Evolutionary conservation across 2,888 invertebrate species (phyloP), one percentile per base, ranked within the genome.

Genomic region (Zaprionus obscuricornis): DNA sequence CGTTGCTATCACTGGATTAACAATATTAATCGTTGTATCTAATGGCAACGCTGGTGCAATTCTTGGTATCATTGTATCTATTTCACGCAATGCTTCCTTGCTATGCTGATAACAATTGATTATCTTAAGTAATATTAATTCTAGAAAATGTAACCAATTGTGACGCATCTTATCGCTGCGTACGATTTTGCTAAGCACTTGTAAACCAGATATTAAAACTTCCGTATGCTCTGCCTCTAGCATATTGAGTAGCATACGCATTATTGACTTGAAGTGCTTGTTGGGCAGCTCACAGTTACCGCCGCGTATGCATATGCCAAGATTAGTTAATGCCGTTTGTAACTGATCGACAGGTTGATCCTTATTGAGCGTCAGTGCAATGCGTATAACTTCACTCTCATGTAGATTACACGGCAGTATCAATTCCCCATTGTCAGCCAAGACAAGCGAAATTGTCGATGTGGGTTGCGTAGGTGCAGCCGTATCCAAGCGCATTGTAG

Each of bases 81-180:
- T 97, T 33, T 95, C 94, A 46, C 96, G 92, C 66, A 94, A 93
- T 62, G 97, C 94, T 90, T 94, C 94, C 90, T 94, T 93, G 89
- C 92, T 93, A 67, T 92, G 92, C 79, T 92, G 95, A 91, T 98
- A 97, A 49, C 96, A 96, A 88, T 96, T 94, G 74, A 98, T 93
- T 8, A 98, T 95, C 90, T 96, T 95, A 43, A 98, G 91, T 50
- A 97, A 93, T 27, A 98, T 94, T 50, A 98, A 92, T 91, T 99
- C 98, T 51, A 96, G 95, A 91, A 96, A 98, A 85, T 95, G 95
- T 69, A 94, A 93, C 93, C 98, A 98, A 74, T 94, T 94, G 57
- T 94, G 92, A 33, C 95, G 91, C 77, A 96, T 93, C 87, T 94
- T 93, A 26, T 93, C 92, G 49, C 95, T 93, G 66, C 96, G 93